phyloP scores from a whole-genome alignment of 2,113 vertebrate genomes.

The Tympanuchus pallidicinctus region DNA sequence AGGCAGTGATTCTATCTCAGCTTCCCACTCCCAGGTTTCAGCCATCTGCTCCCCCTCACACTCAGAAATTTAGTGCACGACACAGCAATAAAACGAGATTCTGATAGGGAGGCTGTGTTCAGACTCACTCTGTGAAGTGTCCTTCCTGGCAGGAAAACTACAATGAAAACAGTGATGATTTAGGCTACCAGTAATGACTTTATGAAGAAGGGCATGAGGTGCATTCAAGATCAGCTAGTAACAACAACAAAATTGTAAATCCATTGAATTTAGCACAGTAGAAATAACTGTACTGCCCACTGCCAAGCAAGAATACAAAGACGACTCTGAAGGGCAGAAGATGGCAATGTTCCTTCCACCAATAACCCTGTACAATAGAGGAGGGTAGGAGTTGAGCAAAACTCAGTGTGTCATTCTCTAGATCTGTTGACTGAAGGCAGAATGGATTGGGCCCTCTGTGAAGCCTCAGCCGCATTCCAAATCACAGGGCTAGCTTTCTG shows the following conservation, averaged over 20 bases:
- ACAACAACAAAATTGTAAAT: not conserved
- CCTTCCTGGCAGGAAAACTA: constrained; percentile 2
- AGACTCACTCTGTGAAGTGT: not conserved
- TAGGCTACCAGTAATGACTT: not conserved
- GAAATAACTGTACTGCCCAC: not conserved
- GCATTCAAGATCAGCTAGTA: not conserved
- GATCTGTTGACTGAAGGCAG: not conserved
- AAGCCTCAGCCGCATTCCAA: constrained; percentile 7
- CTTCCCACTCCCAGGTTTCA: constrained; percentile 52
- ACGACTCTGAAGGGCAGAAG: not conserved
- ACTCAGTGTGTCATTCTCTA: not conserved
- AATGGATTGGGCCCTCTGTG: not conserved
- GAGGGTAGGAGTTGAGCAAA: not conserved
- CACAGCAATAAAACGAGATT: constrained; percentile 13
- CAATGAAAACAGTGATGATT: constrained; percentile 30
- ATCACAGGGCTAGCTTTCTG: not conserved
- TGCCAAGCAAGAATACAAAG: constrained; percentile 8
- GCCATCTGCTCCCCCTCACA: constrained; percentile 49
- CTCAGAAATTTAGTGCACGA: not conserved
- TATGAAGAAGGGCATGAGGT: constrained; percentile 1
- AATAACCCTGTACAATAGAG: not conserved
- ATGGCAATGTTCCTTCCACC: not conserved
- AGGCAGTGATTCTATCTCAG: constrained; percentile 36
- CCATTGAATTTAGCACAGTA: not conserved
- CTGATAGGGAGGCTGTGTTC: constrained; percentile 24